These are phyloP conservation scores for Tamandua tetradactyla DNA, from an alignment of 2,797 vertebrate species.

Conservation along the genomic window DNA sequence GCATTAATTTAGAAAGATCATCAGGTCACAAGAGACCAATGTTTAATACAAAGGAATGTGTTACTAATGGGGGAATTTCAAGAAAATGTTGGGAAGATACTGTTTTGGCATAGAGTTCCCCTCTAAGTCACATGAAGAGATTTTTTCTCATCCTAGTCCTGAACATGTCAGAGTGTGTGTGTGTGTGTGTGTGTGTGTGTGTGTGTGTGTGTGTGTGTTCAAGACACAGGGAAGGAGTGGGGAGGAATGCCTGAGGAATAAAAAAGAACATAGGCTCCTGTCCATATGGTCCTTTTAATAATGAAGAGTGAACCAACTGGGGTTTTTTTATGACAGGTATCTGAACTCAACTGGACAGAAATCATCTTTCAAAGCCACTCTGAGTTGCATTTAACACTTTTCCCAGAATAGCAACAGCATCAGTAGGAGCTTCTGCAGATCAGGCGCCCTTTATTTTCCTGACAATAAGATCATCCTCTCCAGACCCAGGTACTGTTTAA, in stretches of 20 bases:
- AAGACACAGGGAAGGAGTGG: background rate
- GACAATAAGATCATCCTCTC: slow-evolving; percentile 82
- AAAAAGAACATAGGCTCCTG: background rate
- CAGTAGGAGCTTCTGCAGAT: slow-evolving; percentile 58
- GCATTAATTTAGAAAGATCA: background rate
- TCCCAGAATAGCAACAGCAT: slow-evolving; percentile 66
- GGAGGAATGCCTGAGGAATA: background rate
- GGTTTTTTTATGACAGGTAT: slow-evolving; percentile 59
- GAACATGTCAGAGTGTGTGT: background rate
- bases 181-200: background rate
- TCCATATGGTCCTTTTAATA: background rate
- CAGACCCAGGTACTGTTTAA: slow-evolving; percentile 73
- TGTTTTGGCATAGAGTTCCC: background rate
- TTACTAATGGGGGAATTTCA: background rate
- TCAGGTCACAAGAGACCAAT: background rate
- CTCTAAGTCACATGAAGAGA: background rate
- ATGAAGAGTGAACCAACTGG: background rate
- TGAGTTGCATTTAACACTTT: slow-evolving; percentile 64
- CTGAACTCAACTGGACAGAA: slow-evolving; percentile 69
- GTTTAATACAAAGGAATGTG: background rate
- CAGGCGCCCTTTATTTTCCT: slow-evolving; percentile 81
- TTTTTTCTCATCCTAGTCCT: background rate
- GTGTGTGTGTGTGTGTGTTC: background rate
- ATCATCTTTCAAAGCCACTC: slow-evolving; percentile 57
- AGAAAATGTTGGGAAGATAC: background rate